These are phyloP conservation scores for Cryptotermes secundus DNA, from an alignment of 1,140 invertebrate genomes.

Conservation along the genomic window DNA sequence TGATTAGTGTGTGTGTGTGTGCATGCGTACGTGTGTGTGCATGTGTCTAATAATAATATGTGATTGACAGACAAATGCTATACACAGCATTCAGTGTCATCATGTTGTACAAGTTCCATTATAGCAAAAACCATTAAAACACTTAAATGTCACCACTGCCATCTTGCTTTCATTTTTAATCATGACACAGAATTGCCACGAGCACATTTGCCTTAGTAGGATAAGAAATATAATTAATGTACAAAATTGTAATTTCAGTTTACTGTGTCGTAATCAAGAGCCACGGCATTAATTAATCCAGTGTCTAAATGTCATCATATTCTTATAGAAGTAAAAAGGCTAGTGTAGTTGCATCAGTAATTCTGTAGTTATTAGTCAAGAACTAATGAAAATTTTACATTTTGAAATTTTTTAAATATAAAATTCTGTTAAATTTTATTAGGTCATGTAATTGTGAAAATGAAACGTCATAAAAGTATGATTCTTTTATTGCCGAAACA, in stretches of 20 bases:
- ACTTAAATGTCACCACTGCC: slow-evolving; percentile 30
- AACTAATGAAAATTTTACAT: background rate
- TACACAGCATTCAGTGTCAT: background rate
- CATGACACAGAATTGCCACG: slow-evolving; percentile 26
- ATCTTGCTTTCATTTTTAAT: slow-evolving; percentile 30
- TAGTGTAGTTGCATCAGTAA: no score
- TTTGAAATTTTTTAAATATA: no score
- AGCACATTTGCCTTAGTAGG: background rate
- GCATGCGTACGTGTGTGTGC: no score
- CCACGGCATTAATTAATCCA: background rate
- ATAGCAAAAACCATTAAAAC: background rate
- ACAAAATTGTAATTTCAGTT: background rate
- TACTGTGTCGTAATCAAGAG: background rate
- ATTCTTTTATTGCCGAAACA: no score
- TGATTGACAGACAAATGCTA: background rate
- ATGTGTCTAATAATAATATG: background rate
- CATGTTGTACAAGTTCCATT: background rate
- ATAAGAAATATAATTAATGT: background rate
- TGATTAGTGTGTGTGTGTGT: no score
- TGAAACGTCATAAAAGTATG: no score
- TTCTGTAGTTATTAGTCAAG: background rate
- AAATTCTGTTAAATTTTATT: no score
- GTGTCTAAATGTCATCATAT: background rate
- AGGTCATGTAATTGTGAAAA: no score
- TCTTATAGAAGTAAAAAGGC: background rate